These are phyloP conservation scores for Sycon ciliatum DNA, from an alignment of 37 sponge, comb jelly and placozoan species.

Conservation along the genomic window DNA sequence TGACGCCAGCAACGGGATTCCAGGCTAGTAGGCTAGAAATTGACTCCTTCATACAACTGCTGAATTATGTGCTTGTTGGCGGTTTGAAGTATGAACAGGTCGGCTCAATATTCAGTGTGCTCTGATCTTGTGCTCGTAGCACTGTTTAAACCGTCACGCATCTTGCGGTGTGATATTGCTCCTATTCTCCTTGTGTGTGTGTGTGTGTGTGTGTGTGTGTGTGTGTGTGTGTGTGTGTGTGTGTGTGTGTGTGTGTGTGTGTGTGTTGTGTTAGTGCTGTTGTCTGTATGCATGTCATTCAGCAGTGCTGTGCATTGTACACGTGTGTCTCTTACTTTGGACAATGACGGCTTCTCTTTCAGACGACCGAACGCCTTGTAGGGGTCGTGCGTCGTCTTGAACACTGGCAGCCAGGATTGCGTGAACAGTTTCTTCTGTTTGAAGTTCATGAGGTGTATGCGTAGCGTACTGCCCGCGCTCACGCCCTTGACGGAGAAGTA, in stretches of 20 bases:
- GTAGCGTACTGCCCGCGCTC: constrained; percentile 29
- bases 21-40: too few relatives aligned
- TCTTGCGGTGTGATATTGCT: constrained; percentile 53
- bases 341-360: too few relatives aligned
- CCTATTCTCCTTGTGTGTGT: constrained; percentile 64
- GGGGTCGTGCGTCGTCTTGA: too few relatives aligned
- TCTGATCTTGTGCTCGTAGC: too few relatives aligned
- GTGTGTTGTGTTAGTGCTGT: constrained; percentile 15
- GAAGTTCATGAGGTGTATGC: constrained; percentile 68
- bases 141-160: too few relatives aligned
- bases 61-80: too few relatives aligned
- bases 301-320: constrained; percentile 60
- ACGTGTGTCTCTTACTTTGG: too few relatives aligned
- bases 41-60: too few relatives aligned
- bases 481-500: constrained; percentile 51
- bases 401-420: constrained; percentile 72
- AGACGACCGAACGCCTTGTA: too few relatives aligned
- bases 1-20: too few relatives aligned
- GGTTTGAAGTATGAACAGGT: too few relatives aligned
- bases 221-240: constrained; percentile 30
- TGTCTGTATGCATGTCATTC: constrained; percentile 37
- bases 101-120: too few relatives aligned
- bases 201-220: constrained; percentile 31
- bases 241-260: constrained; percentile 19
- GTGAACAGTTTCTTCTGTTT: constrained; percentile 83